Conservation (phyloP, 2,888 invertebrate genomes). For the Cordylochernes scorpioides region DNA sequence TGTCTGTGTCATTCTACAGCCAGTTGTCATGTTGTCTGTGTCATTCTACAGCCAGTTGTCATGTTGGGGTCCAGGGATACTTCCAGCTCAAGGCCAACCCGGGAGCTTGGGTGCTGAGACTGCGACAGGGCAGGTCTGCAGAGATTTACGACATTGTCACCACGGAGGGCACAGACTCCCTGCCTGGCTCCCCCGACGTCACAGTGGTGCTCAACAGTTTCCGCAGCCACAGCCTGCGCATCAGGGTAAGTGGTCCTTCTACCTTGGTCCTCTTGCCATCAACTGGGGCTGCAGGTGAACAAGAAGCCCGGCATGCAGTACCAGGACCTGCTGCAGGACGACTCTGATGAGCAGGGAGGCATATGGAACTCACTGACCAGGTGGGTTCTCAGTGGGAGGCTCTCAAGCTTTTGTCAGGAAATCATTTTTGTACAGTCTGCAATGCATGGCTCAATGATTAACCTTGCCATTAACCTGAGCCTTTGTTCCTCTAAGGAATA, state of each 20-base stretch:
- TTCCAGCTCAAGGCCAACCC: constrained; percentile 94
- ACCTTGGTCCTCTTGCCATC: not conserved
- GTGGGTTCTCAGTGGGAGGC: constrained; percentile 28
- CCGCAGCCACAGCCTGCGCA: constrained; percentile 64
- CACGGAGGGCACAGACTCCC: constrained; percentile 46
- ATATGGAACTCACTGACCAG: constrained; percentile 87
- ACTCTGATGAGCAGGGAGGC: constrained; percentile 34
- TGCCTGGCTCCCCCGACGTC: constrained; percentile 37
- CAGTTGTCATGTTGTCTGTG: too few relatives aligned
- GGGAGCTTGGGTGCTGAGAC: constrained; percentile 66
- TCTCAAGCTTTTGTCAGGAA: too few relatives aligned
- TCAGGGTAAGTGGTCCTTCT: constrained; percentile 35
- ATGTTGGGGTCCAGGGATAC: constrained; percentile 49
- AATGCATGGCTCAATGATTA: too few relatives aligned
- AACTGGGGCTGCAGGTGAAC: constrained; percentile 22
- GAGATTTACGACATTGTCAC: constrained; percentile 74
- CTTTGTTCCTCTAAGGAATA: too few relatives aligned
- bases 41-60: too few relatives aligned
- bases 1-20: too few relatives aligned
- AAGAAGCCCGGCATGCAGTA: constrained; percentile 69
- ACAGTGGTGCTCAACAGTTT: constrained; percentile 54
- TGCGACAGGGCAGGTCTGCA: constrained; percentile 71
- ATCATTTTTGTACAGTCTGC: too few relatives aligned
- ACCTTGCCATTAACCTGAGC: too few relatives aligned
- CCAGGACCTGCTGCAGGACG: constrained; percentile 59